These are phyloP conservation scores for Camelus bactrianus DNA, from an alignment of 2,113 vertebrate species.

Conservation along the genomic window DNA sequence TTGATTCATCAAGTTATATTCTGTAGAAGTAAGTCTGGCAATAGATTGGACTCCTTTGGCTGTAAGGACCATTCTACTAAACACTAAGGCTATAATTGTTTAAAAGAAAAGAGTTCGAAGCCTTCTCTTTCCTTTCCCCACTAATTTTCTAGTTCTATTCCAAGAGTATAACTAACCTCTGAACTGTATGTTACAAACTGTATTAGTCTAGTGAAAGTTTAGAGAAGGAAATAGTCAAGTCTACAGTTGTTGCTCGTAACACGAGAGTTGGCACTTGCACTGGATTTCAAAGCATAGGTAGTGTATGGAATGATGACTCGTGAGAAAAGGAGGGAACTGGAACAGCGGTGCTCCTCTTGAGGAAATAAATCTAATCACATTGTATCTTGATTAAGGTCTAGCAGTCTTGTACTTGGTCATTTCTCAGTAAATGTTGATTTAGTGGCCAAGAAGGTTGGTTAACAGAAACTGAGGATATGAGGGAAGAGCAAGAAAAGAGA, in stretches of 20 bases:
- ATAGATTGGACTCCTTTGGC: neutral
- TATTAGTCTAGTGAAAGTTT: constrained; percentile 16
- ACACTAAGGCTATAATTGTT: constrained; percentile 31
- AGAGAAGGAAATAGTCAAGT: constrained; percentile 44
- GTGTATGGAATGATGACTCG: neutral
- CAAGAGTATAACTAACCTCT: constrained; percentile 18
- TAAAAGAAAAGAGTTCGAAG: neutral
- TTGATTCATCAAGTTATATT: constrained; percentile 49
- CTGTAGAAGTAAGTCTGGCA: neutral
- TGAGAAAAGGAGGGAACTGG: neutral
- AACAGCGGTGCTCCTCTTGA: neutral
- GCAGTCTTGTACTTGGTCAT: neutral
- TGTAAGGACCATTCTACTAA: constrained; percentile 16
- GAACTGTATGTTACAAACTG: constrained; percentile 28
- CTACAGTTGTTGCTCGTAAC: constrained; percentile 38
- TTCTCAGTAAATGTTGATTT: constrained; percentile 45
- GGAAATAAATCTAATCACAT: neutral
- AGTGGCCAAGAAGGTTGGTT: neutral
- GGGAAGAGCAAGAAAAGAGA: constrained; percentile 18
- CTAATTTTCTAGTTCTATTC: constrained; percentile 40
- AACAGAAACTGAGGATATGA: neutral
- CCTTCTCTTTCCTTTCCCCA: neutral
- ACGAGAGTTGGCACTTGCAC: neutral
- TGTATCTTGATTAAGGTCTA: neutral
- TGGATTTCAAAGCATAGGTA: neutral